Base-by-base conservation (phyloP, 2,113 vertebrate species). In the Aythya baeri region DNA sequence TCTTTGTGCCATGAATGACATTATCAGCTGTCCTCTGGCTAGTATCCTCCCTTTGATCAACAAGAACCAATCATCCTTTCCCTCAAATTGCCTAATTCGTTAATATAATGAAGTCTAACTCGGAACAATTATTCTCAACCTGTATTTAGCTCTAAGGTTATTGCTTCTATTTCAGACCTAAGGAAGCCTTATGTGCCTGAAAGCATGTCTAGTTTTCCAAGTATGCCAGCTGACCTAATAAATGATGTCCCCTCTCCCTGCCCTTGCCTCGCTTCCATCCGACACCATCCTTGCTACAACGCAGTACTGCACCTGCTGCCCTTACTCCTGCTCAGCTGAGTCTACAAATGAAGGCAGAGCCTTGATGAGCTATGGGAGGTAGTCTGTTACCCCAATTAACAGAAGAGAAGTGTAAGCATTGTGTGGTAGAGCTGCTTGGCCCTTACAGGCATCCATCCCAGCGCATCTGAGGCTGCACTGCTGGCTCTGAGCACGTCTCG, bases 91-190 rank as follows among this genome's bases (percentile, higher is more conserved):
- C 77, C 71, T 82, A 52, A 89, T 94, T 92, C 91, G 78, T 92
- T 91, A 91, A 79, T 92, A 36, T 58, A 91, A 91, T 91, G 86
- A 87, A 94, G 54, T 92, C 91, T 89, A 94, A 89, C 86, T 82
- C 66, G 17, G 91, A 95, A 94, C 77, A 93, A 91, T 93, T 91
- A 76, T 89, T 91, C 77, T 87, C 81, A 91, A 61, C 58, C 89
- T 84, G 89, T 58, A 87, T 96, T 96, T 93, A 95, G 89, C 91
- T 94, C 77, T 82, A 82, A 93, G 81, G 81, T 87, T 87, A 93
- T 89, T 82, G 93, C 86, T 94, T 94, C 91, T 79, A 16, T 94
- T 94, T 95, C 94, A 85, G 89, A 84, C 62, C 80, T 49, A 32
- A 89, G 92, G 84, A 87, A 92, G 89, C 81, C 84, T 75, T 55